phyloP scores from a whole-genome alignment of 1,140 invertebrate genomes.

The Coboldia fuscipes region DNA sequence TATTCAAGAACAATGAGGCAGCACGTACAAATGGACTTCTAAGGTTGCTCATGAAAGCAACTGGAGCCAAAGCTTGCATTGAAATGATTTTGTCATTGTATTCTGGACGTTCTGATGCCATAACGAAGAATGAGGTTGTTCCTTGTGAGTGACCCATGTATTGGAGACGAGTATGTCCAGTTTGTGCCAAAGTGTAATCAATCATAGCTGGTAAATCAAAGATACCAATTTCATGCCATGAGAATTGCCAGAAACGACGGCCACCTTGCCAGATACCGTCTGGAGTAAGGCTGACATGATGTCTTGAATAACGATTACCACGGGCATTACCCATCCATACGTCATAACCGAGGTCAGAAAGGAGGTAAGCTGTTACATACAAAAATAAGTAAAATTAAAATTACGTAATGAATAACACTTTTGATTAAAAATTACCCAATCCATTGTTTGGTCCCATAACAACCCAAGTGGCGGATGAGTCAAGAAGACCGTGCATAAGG shows the following conservation, averaged over 20 bases:
- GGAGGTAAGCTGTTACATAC: constrained; percentile 21
- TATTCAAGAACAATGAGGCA: background rate
- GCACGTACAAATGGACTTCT: constrained; percentile 25
- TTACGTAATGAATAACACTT: background rate
- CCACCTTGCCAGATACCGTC: constrained; percentile 15
- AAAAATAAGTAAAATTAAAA: constrained; percentile 1
- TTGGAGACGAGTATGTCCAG: constrained; percentile 25
- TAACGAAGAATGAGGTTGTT: constrained; percentile 30
- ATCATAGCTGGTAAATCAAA: constrained; percentile 46
- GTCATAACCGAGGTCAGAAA: constrained; percentile 35
- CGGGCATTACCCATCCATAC: constrained; percentile 53
- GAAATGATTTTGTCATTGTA: constrained; percentile 31
- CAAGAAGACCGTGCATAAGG: constrained; percentile 39
- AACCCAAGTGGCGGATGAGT: constrained; percentile 26
- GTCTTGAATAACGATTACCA: constrained; percentile 39
- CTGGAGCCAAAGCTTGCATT: constrained; percentile 32
- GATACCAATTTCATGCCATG: constrained; percentile 47
- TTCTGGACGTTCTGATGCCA: constrained; percentile 27
- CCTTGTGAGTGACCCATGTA: constrained; percentile 44
- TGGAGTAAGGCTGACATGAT: constrained; percentile 30
- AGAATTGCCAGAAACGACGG: constrained; percentile 32
- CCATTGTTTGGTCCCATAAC: constrained; percentile 26
- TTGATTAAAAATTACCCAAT: constrained; percentile 19
- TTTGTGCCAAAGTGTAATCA: constrained; percentile 35
- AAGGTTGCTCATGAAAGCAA: constrained; percentile 27